Conservation (phyloP, 2,113 vertebrate genomes). For the Malurus melanocephalus region DNA sequence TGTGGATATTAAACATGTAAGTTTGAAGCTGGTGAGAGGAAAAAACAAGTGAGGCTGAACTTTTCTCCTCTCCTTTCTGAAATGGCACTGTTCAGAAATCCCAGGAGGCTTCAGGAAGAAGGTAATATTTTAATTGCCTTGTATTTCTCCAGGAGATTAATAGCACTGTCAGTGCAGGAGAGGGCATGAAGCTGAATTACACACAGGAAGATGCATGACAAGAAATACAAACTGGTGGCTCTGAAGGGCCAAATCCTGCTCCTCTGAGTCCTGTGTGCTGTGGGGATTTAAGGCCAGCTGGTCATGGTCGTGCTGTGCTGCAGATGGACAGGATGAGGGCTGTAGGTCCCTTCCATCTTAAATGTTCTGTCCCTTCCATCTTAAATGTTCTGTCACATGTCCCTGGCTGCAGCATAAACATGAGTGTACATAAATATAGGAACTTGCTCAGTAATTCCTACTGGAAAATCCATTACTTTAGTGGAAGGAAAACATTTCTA, state of each 20-base stretch:
- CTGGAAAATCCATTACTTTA: neutral
- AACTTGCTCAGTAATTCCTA: neutral
- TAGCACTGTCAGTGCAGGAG: neutral
- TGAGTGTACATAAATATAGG: neutral
- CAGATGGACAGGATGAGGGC: fast-evolving
- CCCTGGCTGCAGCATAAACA: neutral
- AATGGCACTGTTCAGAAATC: slow-evolving; percentile 15
- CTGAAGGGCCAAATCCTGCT: neutral
- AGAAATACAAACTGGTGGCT: neutral
- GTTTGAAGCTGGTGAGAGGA: neutral
- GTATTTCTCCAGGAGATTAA: slow-evolving; percentile 41
- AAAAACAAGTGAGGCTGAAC: neutral
- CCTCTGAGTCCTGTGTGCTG: neutral
- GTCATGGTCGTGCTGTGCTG: neutral
- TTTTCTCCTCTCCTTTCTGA: neutral
- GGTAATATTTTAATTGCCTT: slow-evolving; percentile 54
- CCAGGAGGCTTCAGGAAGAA: slow-evolving; percentile 18
- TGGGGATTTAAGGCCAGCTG: neutral
- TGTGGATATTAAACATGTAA: neutral
- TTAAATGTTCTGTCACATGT: neutral
- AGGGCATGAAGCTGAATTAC: neutral
- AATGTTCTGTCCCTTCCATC: neutral
- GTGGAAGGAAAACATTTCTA: neutral
- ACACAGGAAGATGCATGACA: neutral
- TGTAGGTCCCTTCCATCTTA: neutral